Evolutionary conservation across 1,140 invertebrate species (phyloP).

Genomic region (Thaumatotibia leucotreta): DNA sequence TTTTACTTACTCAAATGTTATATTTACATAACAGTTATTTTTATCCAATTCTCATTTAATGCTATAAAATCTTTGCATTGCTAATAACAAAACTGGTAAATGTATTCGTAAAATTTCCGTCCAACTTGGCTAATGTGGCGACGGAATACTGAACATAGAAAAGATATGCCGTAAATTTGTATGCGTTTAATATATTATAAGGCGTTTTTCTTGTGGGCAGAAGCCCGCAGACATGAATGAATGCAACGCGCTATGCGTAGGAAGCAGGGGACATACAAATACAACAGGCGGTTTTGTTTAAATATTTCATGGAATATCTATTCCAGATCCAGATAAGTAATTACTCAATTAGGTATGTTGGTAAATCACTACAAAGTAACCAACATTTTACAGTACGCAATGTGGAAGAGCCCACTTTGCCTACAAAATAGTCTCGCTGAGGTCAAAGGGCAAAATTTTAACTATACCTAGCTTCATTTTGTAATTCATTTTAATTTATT

Average conservation of each 20-base stretch:
- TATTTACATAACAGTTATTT: background rate
- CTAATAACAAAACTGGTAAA: conserved; percentile 1
- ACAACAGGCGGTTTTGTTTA: background rate
- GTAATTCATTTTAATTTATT: too few species aligned
- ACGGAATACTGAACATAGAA: background rate
- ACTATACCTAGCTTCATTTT: too few species aligned
- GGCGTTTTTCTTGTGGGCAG: background rate
- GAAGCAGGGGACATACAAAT: background rate
- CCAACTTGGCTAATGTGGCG: background rate
- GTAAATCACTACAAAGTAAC: background rate
- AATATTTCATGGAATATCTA: background rate
- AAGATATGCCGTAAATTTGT: background rate
- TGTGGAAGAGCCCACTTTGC: too few species aligned
- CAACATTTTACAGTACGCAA: too few species aligned
- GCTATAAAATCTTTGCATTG: background rate
- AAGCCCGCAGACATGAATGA: background rate
- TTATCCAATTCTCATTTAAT: background rate
- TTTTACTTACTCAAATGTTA: background rate
- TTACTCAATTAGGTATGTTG: background rate
- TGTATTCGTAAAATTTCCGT: conserved; percentile 8
- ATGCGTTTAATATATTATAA: background rate
- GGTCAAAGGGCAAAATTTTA: too few species aligned
- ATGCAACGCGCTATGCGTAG: background rate
- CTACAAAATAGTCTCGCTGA: too few species aligned
- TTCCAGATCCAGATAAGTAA: background rate